phyloP scores from a whole-genome alignment of 2,113 vertebrate genomes.

The Vulpes lagopus region DNA sequence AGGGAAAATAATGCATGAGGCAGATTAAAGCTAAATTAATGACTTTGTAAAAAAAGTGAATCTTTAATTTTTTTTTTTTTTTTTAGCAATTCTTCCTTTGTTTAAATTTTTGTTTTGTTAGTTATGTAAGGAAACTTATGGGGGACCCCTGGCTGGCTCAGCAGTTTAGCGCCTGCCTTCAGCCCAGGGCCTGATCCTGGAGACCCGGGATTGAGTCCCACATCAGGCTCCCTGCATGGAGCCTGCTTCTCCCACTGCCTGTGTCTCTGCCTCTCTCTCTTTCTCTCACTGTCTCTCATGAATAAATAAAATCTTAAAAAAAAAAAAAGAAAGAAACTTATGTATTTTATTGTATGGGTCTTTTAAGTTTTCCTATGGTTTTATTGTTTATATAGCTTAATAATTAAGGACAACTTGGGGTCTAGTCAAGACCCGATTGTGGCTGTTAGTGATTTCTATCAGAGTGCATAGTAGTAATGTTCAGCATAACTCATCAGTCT shows the following conservation, averaged over 20 bases:
- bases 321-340: not conserved
- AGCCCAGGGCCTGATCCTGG: too few relatives aligned
- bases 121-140: not conserved
- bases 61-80: not conserved
- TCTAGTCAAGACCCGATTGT: not conserved
- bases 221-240: too few relatives aligned
- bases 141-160: too few relatives aligned
- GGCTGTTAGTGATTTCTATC: not conserved
- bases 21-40: slow-evolving; percentile 1
- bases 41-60: slow-evolving; percentile 6
- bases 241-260: too few relatives aligned
- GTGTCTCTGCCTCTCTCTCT: too few relatives aligned
- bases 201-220: too few relatives aligned
- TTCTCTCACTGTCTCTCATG: too few relatives aligned
- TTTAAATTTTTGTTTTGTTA: slow-evolving; percentile 26
- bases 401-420: slow-evolving; percentile 13
- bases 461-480: not conserved
- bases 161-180: too few relatives aligned
- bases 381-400: slow-evolving; percentile 43
- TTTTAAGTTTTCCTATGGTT: slow-evolving; percentile 22
- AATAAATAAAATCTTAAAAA: too few relatives aligned
- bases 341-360: not conserved
- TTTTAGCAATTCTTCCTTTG: not conserved
- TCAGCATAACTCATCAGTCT: not conserved
- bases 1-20: slow-evolving; percentile 27